phyloP scores from a whole-genome alignment of 2,113 vertebrate genomes.

The Hyperopisus bebe region DNA sequence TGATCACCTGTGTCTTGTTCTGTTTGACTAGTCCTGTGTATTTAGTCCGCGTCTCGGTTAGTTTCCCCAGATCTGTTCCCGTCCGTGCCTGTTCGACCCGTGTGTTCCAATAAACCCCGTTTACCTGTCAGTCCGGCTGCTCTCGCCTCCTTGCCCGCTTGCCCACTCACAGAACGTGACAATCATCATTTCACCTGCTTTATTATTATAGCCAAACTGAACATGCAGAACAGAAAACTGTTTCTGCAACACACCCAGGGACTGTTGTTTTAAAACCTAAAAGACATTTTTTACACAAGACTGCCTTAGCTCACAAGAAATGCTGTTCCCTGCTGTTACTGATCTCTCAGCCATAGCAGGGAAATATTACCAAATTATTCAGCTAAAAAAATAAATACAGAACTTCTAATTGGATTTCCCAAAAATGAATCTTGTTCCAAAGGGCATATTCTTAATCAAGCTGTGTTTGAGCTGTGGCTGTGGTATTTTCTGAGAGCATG shows the following conservation, averaged over 20 bases:
- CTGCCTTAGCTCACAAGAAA: conserved; percentile 20
- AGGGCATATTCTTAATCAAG: neutral
- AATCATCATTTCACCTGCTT: neutral
- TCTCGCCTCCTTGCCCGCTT: no score
- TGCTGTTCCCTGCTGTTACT: neutral
- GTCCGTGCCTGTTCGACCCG: no score
- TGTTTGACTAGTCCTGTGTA: no score
- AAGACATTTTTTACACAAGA: conserved; percentile 28
- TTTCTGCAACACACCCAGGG: neutral
- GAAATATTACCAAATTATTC: conserved; percentile 1
- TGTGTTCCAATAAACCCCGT: no score
- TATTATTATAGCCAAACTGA: neutral
- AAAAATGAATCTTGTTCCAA: neutral
- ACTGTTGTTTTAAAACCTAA: neutral
- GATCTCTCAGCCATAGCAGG: neutral
- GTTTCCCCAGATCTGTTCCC: no score
- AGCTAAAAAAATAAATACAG: neutral
- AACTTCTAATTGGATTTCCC: neutral
- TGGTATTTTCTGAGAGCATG: neutral
- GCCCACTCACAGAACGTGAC: no score
- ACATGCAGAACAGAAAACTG: neutral
- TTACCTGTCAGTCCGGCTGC: no score
- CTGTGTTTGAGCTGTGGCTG: neutral
- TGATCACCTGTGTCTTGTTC: no score
- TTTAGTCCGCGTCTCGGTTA: no score